A percentile compares a stretch with the other conserved stretches of the same genome.
Conservation (phyloP, 1,140 invertebrate species). For the Agrilus planipennis region DNA sequence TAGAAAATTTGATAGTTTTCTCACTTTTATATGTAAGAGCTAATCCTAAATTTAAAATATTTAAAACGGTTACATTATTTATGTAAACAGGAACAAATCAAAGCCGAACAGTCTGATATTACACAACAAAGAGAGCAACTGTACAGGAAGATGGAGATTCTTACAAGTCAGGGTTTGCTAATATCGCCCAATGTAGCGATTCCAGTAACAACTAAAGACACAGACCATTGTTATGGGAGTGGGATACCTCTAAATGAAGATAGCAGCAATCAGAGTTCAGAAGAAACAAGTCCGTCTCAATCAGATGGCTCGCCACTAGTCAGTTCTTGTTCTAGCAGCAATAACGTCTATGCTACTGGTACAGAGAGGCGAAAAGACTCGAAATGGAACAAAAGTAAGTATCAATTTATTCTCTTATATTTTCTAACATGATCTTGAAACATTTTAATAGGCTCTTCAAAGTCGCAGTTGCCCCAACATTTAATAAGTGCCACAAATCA, state of each 20-base stretch:
- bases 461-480: conserved; percentile 53
- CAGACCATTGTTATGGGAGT: no score
- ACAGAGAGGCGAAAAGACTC: conserved; percentile 40
- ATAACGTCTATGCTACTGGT: conserved; percentile 28
- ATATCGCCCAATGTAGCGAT: conserved; percentile 38
- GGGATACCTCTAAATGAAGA: no score
- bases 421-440: background rate
- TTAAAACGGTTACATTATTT: background rate
- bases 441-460: conserved; percentile 19
- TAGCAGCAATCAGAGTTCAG: conserved; percentile 30
- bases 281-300: conserved; percentile 31
- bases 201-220: conserved; percentile 19
- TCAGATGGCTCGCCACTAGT: conserved; percentile 31
- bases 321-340: conserved; percentile 23
- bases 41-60: no score
- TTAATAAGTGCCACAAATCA: conserved; percentile 73
- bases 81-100: conserved; percentile 47
- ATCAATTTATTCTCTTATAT: background rate
- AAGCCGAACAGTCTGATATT: conserved; percentile 68
- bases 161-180: conserved; percentile 59
- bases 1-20: no score
- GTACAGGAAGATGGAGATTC: conserved; percentile 67
- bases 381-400: conserved; percentile 41
- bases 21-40: no score
- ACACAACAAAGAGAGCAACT: conserved; percentile 76